Percentiles rank a stretch among this genome's conserved stretches.
phyloP scores from a whole-genome alignment of 2,888 invertebrate species.

The Hydrotaea diabolus region DNA sequence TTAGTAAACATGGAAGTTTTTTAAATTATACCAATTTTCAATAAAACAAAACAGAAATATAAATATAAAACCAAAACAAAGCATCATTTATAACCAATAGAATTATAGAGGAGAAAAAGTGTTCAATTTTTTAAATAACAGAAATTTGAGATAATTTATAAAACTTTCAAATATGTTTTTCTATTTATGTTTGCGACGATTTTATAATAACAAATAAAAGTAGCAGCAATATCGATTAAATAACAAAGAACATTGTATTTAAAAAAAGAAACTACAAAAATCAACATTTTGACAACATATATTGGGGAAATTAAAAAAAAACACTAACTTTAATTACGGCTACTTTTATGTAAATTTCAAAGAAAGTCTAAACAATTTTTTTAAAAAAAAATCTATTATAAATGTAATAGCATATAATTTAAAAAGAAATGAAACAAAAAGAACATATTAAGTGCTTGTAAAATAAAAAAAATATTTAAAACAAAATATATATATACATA shows the following conservation, averaged over 20 bases:
- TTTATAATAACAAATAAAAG: neutral
- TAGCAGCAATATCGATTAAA: slow-evolving; percentile 21
- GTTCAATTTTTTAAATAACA: slow-evolving; percentile 61
- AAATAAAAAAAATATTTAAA: slow-evolving; percentile 41
- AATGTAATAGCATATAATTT: slow-evolving; percentile 44
- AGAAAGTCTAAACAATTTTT: slow-evolving; percentile 40
- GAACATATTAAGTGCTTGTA: slow-evolving; percentile 59
- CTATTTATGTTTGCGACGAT: neutral
- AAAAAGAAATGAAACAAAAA: neutral
- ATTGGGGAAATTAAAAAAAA: slow-evolving; percentile 30
- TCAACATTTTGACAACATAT: slow-evolving; percentile 24
- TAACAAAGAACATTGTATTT: neutral
- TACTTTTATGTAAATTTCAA: slow-evolving; percentile 50
- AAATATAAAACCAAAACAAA: neutral
- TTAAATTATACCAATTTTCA: slow-evolving; percentile 55
- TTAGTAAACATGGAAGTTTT: slow-evolving; percentile 22
- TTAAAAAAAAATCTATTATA: slow-evolving; percentile 2
- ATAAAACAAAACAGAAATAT: neutral
- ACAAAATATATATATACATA: slow-evolving; percentile 37
- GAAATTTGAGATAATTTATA: slow-evolving; percentile 58
- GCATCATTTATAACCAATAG: slow-evolving; percentile 34
- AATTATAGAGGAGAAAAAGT: slow-evolving; percentile 33
- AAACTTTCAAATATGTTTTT: slow-evolving; percentile 22
- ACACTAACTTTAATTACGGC: slow-evolving; percentile 27
- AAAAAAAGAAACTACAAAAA: neutral